phyloP scores from a whole-genome alignment of 2,113 vertebrate genomes.

The Myrmecophaga tridactyla region DNA sequence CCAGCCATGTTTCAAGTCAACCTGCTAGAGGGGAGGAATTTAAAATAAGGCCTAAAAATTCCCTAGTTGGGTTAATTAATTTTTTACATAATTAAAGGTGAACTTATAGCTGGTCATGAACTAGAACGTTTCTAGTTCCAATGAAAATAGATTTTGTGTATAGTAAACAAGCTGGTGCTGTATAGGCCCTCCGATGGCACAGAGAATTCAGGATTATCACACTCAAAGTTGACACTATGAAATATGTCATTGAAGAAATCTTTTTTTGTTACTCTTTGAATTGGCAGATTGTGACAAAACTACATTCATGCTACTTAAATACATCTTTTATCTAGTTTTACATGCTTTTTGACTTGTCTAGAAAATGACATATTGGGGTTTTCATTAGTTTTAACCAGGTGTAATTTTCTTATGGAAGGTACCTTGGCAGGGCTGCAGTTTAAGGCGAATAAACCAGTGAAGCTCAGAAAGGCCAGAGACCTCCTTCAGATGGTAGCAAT shows the following conservation, averaged over 20 bases:
- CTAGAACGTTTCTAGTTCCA: not conserved
- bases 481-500: constrained; percentile 91
- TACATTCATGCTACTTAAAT: constrained; percentile 90
- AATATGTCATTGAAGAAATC: constrained; percentile 88
- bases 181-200: constrained; percentile 75
- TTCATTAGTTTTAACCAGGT: constrained; percentile 94
- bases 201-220: constrained; percentile 85
- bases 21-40: not conserved
- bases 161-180: constrained; percentile 33
- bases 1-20: not conserved
- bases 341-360: constrained; percentile 89
- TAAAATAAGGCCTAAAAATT: not conserved
- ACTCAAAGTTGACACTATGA: constrained; percentile 86
- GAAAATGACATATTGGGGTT: constrained; percentile 93
- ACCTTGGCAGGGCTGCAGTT: constrained; percentile 87
- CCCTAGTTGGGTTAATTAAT: constrained; percentile 55
- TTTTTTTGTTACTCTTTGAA: constrained; percentile 87
- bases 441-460: constrained; percentile 92
- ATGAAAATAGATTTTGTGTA: constrained; percentile 23
- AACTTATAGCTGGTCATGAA: not conserved
- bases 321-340: constrained; percentile 94
- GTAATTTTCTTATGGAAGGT: constrained; percentile 85
- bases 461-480: constrained; percentile 94
- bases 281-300: constrained; percentile 90
- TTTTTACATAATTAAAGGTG: constrained; percentile 73